These are phyloP conservation scores for Neostethus bicornis DNA, from an alignment of 2,797 vertebrate species.

Conservation along the genomic window DNA sequence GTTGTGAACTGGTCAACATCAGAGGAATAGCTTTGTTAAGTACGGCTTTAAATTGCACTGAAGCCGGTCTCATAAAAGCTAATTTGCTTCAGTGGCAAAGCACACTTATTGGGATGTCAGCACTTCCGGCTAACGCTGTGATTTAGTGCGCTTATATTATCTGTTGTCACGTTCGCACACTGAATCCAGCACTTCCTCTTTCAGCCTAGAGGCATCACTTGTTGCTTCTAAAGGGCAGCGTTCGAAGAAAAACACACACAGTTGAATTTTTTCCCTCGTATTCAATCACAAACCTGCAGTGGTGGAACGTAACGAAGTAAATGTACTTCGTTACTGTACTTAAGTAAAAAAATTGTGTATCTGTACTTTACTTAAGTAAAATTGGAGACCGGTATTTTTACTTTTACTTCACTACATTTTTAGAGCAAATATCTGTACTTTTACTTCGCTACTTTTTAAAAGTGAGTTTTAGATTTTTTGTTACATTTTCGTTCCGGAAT, in stretches of 20 bases:
- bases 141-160: slow-evolving; percentile 61
- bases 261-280: no score
- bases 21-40: slow-evolving; percentile 75
- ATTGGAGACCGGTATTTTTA: no score
- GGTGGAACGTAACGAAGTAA: no score
- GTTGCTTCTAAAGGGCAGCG: slow-evolving; percentile 25
- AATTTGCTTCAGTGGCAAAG: slow-evolving; percentile 67
- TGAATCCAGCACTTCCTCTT: slow-evolving; percentile 35
- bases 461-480: no score
- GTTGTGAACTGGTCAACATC: slow-evolving; percentile 18
- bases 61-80: slow-evolving; percentile 74
- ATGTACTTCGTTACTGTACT: no score
- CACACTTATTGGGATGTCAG: slow-evolving; percentile 67
- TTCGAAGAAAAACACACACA: slow-evolving; percentile 22
- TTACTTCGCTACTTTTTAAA: no score
- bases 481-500: no score
- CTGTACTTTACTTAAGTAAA: no score
- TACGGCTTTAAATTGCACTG: slow-evolving; percentile 67
- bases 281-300: no score
- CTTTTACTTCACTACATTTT: no score
- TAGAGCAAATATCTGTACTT: no score
- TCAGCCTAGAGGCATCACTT: slow-evolving; percentile 33
- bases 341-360: no score
- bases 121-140: slow-evolving; percentile 55
- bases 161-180: slow-evolving; percentile 47